Conservation (phyloP, 2,888 invertebrate species). For the Eilema caniola region DNA sequence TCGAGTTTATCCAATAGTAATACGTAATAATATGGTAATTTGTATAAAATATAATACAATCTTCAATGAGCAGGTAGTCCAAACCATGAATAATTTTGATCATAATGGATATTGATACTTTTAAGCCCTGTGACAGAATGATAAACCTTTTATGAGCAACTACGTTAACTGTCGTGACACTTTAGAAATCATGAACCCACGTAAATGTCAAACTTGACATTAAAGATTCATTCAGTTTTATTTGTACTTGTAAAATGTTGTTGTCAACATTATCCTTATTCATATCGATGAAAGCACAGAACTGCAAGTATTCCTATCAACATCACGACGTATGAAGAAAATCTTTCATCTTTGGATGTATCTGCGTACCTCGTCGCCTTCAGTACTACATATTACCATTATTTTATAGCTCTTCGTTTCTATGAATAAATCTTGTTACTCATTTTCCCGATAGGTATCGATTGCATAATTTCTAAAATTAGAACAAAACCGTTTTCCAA, state of each 20-base stretch:
- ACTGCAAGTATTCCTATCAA: constrained; percentile 28
- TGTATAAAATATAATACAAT: not conserved
- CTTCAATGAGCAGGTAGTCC: constrained; percentile 24
- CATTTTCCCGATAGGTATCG: constrained; percentile 46
- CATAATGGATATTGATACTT: constrained; percentile 47
- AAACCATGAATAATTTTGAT: constrained; percentile 38
- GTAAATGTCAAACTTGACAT: constrained; percentile 57
- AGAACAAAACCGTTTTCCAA: constrained; percentile 67
- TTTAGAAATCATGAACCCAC: constrained; percentile 60
- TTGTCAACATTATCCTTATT: constrained; percentile 22
- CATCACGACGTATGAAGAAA: constrained; percentile 15
- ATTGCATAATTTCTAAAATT: constrained; percentile 75
- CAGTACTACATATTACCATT: constrained; percentile 22
- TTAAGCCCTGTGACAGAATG: constrained; percentile 46
- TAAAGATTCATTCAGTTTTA: constrained; percentile 41
- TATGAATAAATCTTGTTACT: constrained; percentile 41
- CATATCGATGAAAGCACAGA: constrained; percentile 38
- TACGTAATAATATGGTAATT: not conserved
- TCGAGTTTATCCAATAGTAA: not conserved
- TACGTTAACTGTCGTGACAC: constrained; percentile 62
- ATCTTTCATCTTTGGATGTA: constrained; percentile 24
- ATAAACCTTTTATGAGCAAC: constrained; percentile 54
- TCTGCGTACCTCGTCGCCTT: constrained; percentile 18
- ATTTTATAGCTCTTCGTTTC: constrained; percentile 23
- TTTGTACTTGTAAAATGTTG: constrained; percentile 36